These are phyloP conservation scores for Psittacara wagleri DNA, from an alignment of 2,113 vertebrate genomes.

Conservation along the genomic window DNA sequence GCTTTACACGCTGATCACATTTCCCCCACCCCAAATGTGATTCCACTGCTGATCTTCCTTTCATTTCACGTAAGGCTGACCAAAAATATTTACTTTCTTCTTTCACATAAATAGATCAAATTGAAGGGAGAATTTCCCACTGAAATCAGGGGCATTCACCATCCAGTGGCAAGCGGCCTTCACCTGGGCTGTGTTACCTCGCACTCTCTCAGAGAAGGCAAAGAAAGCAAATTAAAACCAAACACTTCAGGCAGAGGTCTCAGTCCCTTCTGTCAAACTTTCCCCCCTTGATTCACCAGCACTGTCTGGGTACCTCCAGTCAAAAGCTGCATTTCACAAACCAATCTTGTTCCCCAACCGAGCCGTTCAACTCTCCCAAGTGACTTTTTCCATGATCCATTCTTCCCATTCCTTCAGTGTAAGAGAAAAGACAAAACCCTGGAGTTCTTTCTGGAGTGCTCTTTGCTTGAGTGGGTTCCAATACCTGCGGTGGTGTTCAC, in stretches of 20 bases:
- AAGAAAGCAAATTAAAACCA: background rate
- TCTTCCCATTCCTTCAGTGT: background rate
- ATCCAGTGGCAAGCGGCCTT: background rate
- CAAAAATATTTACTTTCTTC: slow-evolving; percentile 24
- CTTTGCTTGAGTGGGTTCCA: background rate
- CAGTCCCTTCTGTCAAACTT: background rate
- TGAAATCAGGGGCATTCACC: background rate
- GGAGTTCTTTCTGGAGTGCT: background rate
- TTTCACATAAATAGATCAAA: background rate
- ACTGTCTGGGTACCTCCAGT: background rate
- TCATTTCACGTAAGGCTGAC: background rate
- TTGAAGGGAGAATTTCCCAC: background rate
- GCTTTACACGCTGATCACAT: background rate
- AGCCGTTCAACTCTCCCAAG: background rate
- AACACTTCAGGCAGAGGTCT: background rate
- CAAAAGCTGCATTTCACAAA: background rate
- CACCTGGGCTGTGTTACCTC: background rate
- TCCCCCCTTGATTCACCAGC: background rate
- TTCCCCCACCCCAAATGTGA: rapidly evolving
- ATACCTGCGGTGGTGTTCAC: background rate
- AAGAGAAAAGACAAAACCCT: background rate
- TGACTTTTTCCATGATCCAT: background rate
- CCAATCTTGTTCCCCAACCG: background rate
- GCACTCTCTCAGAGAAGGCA: background rate
- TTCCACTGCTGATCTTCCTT: slow-evolving; percentile 17